These are phyloP conservation scores for Campylomormyrus tamandua DNA, from an alignment of 2,113 vertebrate species.

Conservation along the genomic window DNA sequence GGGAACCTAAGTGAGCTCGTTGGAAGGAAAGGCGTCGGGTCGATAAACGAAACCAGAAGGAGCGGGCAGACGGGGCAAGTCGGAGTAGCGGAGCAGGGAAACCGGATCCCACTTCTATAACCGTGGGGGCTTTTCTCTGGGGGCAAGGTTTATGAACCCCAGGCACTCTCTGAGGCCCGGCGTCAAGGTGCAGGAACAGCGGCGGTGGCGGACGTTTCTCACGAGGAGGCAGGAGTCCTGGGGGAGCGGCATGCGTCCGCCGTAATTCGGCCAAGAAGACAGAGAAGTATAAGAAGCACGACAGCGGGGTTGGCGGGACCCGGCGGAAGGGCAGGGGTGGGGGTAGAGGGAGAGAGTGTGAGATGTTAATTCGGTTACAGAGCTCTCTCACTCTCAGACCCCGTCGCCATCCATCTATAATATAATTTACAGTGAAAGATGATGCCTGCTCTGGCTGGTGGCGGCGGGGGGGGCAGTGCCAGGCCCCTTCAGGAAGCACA, in stretches of 20 bases:
- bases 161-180: background rate
- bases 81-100: background rate
- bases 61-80: background rate
- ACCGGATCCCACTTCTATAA: background rate
- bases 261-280: conserved; percentile 6
- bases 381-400: conserved; percentile 25
- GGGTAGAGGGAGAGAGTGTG: background rate
- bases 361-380: conserved; percentile 14
- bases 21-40: background rate
- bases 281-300: background rate
- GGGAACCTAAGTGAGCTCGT: conserved; percentile 4
- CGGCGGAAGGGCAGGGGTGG: background rate
- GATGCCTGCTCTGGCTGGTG: conserved; percentile 13
- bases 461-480: background rate
- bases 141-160: conserved; percentile 19
- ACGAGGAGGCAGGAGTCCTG: background rate
- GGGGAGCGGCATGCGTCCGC: background rate
- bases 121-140: background rate
- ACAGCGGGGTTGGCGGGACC: background rate
- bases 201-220: background rate
- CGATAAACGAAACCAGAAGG: background rate
- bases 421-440: conserved; percentile 34
- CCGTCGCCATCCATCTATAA: conserved; percentile 32
- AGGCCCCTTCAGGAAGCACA: background rate
- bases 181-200: conserved; percentile 10